phyloP scores from a whole-genome alignment of 2,113 vertebrate species.

The Edolisoma coerulescens region DNA sequence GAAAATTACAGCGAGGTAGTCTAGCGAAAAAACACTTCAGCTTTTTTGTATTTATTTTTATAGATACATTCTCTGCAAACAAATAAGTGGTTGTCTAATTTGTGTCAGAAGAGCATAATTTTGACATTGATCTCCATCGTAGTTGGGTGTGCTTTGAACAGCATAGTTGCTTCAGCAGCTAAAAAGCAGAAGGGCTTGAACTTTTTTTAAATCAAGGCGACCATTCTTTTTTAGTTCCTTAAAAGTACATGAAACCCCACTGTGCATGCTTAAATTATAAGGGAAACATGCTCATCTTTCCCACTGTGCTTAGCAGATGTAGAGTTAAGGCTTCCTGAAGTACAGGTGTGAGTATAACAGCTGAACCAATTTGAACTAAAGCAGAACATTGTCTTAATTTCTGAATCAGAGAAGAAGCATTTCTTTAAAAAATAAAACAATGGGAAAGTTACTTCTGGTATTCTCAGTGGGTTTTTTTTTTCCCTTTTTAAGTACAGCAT shows the following conservation, averaged over 20 bases:
- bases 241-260: not conserved
- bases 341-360: not conserved
- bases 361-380: not conserved
- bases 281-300: not conserved
- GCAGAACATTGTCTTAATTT: not conserved
- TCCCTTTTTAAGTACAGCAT: not conserved
- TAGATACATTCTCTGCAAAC: not conserved
- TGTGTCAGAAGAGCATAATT: not conserved
- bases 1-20: not conserved
- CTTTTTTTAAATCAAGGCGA: not conserved
- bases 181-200: not conserved
- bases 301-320: not conserved
- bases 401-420: not conserved
- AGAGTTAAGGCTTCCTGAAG: not conserved
- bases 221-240: not conserved
- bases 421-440: not conserved
- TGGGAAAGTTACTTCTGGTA: not conserved
- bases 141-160: not conserved
- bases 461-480: not conserved
- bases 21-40: not conserved
- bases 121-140: not conserved
- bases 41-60: not conserved
- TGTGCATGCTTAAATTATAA: not conserved
- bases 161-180: not conserved
- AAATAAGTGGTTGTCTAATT: not conserved